Percentiles rank a stretch among this genome's conserved stretches.
These are phyloP conservation scores for Kryphioiulus occultus DNA, from an alignment of 2,888 invertebrate genomes.

Conservation along the genomic window DNA sequence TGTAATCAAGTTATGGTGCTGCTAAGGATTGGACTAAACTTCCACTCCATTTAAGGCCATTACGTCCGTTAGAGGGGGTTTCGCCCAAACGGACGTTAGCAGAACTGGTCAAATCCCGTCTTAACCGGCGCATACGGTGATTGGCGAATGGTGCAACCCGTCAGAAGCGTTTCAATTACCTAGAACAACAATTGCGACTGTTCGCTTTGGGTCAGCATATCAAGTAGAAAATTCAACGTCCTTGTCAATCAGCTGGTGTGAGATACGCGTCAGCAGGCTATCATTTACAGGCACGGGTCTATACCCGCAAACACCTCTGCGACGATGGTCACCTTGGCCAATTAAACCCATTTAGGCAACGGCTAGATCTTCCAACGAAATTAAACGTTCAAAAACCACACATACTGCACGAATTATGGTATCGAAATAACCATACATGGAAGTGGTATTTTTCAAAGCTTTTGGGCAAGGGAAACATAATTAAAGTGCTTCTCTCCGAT, in stretches of 20 bases:
- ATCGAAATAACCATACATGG: no score
- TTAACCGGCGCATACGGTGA: background rate
- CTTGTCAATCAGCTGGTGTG: background rate
- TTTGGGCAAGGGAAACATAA: no score
- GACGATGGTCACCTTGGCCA: background rate
- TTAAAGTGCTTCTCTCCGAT: no score
- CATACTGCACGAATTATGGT: no score
- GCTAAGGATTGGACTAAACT: background rate
- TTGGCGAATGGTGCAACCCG: background rate
- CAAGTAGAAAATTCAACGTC: background rate
- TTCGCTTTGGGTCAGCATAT: background rate
- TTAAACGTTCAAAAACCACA: no score
- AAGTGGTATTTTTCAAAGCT: no score
- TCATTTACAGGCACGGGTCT: background rate
- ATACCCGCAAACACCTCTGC: background rate
- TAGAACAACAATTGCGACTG: background rate
- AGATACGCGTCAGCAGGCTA: background rate
- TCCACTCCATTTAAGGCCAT: background rate
- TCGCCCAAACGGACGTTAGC: background rate
- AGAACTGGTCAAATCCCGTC: background rate
- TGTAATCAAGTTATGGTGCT: background rate
- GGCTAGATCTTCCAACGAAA: background rate
- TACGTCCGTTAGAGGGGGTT: background rate
- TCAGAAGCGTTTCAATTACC: background rate
- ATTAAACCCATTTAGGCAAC: background rate